These are phyloP conservation scores for Rugalucina vietnamica DNA, from an alignment of 2,888 invertebrate species.

Conservation along the genomic window DNA sequence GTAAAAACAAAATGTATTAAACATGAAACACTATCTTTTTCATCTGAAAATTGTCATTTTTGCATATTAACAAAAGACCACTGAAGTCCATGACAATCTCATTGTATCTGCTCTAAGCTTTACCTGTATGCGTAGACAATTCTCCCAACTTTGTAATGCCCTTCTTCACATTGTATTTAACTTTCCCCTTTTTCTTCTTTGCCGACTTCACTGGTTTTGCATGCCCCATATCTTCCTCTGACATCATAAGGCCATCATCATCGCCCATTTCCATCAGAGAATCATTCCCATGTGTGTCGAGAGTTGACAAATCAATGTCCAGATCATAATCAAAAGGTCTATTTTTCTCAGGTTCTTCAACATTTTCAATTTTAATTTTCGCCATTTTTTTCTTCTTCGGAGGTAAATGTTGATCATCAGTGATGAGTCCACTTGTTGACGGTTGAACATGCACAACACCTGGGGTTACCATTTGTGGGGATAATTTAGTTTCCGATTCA, in stretches of 20 bases:
- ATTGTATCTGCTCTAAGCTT: neutral
- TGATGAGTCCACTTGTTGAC: constrained; percentile 38
- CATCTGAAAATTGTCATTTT: too few relatives aligned
- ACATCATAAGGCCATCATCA: constrained; percentile 55
- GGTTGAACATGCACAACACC: constrained; percentile 55
- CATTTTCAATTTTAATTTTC: constrained; percentile 71
- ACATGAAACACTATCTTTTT: too few relatives aligned
- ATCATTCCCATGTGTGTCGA: constrained; percentile 54
- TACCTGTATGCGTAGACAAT: neutral
- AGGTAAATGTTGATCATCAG: constrained; percentile 83
- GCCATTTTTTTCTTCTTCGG: constrained; percentile 90
- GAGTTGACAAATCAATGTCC: constrained; percentile 51
- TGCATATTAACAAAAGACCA: too few relatives aligned
- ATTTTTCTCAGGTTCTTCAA: constrained; percentile 30
- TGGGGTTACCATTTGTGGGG: constrained; percentile 44
- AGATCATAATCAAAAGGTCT: constrained; percentile 55
- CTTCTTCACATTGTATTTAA: constrained; percentile 29
- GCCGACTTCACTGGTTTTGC: constrained; percentile 34
- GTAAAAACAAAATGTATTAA: too few relatives aligned
- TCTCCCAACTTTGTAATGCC: constrained; percentile 9
- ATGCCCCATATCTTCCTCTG: constrained; percentile 64
- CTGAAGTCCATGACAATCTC: neutral
- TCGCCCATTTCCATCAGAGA: constrained; percentile 59
- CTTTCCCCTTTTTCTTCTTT: constrained; percentile 48
- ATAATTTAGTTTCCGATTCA: constrained; percentile 10